Conservation (phyloP, 2,113 vertebrate species). For the Ciconia maguari region DNA sequence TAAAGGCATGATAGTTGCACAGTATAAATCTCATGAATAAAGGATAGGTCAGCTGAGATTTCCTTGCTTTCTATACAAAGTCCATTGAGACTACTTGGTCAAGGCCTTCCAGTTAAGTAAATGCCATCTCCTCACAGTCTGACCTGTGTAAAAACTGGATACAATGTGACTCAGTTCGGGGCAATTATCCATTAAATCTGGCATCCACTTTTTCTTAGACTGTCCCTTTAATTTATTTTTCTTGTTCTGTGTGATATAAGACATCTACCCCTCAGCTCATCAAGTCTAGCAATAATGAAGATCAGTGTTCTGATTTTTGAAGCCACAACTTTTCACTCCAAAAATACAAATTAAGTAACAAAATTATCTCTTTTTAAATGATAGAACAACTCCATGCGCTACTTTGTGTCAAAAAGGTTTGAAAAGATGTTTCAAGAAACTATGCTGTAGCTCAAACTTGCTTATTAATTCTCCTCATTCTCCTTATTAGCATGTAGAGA, state of each 20-base stretch:
- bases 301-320: not conserved
- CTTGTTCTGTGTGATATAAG: not conserved
- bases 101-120: not conserved
- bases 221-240: not conserved
- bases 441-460: not conserved
- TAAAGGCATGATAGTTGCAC: not conserved
- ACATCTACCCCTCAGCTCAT: not conserved
- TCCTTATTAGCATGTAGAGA: constrained; percentile 68
- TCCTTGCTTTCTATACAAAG: not conserved
- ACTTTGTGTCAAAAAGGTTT: not conserved
- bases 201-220: not conserved
- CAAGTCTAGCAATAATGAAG: not conserved
- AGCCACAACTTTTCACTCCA: not conserved
- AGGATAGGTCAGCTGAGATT: not conserved
- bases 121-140: not conserved
- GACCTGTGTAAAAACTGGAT: not conserved
- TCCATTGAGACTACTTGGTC: not conserved
- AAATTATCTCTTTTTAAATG: not conserved
- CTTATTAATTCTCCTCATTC: constrained; percentile 80
- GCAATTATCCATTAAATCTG: not conserved
- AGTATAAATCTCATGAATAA: not conserved
- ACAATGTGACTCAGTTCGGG: not conserved
- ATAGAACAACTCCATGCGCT: not conserved
- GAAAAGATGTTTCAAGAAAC: constrained; percentile 32
- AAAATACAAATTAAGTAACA: not conserved